A percentile compares a stretch with the other conserved stretches of the same genome.
Evolutionary conservation across 2,888 invertebrate species (phyloP).

Genomic region (Andricus quercusramuli): DNA sequence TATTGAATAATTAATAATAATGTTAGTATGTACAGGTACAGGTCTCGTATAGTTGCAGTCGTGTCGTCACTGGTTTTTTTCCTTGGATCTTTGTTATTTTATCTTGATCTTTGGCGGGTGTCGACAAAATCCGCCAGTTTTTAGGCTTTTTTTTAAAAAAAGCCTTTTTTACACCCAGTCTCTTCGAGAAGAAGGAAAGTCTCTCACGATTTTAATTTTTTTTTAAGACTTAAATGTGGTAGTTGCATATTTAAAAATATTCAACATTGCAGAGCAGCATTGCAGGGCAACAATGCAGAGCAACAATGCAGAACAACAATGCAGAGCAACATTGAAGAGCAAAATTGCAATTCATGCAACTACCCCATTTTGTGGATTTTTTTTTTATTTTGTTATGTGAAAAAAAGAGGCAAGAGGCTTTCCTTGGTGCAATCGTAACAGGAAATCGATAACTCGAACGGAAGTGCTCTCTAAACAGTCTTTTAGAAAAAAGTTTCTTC

Average conservation of each 20-base stretch:
- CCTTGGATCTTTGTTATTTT: constrained; percentile 56
- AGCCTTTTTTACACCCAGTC: constrained; percentile 8
- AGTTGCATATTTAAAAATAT: no score
- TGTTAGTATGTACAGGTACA: constrained; percentile 78
- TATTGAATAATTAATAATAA: constrained; percentile 62
- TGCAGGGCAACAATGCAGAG: no score
- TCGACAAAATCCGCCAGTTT: constrained; percentile 76
- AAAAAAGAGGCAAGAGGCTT: background rate
- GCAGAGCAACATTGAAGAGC: no score
- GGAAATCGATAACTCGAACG: constrained; percentile 12
- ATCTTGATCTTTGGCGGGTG: constrained; percentile 67
- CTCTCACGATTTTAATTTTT: background rate
- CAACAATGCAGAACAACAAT: no score
- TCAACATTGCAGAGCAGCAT: no score
- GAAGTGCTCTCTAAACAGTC: constrained; percentile 26
- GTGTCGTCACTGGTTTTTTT: constrained; percentile 76
- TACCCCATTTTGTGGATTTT: no score
- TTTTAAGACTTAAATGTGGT: no score
- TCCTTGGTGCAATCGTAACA: background rate
- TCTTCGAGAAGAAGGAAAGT: background rate
- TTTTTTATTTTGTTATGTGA: background rate
- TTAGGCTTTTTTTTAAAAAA: constrained; percentile 15
- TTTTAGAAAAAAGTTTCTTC: constrained; percentile 11
- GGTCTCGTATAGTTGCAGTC: constrained; percentile 79
- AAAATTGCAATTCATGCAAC: no score